Conservation (phyloP, 1,140 invertebrate genomes). For the Xylocopa sonorina region DNA sequence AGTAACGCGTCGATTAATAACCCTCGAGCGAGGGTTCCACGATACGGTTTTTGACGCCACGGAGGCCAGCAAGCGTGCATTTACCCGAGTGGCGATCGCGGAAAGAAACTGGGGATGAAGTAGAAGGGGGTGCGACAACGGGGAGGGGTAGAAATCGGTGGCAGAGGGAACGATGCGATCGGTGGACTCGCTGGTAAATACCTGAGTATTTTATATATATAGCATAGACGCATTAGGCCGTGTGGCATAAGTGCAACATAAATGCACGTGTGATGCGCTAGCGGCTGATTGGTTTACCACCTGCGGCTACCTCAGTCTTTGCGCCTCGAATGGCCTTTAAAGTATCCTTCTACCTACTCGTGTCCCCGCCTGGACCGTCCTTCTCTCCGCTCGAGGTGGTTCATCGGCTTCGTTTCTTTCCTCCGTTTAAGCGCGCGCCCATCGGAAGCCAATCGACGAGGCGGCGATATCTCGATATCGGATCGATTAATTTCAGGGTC, state of each 20-base stretch:
- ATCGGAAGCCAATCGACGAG: conserved; percentile 15
- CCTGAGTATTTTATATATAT: conserved; percentile 7
- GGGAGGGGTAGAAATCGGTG: neutral
- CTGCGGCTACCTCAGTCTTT: conserved; percentile 49
- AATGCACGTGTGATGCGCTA: conserved; percentile 37
- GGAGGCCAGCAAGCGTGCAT: no score
- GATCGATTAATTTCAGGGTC: conserved; percentile 39
- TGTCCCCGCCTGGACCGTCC: neutral
- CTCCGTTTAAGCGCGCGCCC: neutral
- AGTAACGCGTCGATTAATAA: no score
- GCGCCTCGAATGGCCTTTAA: conserved; percentile 29
- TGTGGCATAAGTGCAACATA: conserved; percentile 35
- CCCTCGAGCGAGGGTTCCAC: no score
- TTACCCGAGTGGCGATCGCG: neutral
- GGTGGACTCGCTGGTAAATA: conserved; percentile 2
- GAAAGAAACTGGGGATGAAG: no score
- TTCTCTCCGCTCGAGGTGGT: neutral
- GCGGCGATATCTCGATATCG: conserved; percentile 23
- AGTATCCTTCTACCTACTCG: conserved; percentile 10
- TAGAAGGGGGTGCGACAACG: neutral
- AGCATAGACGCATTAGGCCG: conserved; percentile 25
- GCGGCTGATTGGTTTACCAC: conserved; percentile 57
- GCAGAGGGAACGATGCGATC: conserved; percentile 6
- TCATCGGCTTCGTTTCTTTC: neutral
- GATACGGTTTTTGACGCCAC: no score